phyloP scores from a whole-genome alignment of 2,113 vertebrate genomes.

The Vanacampus margaritifer region DNA sequence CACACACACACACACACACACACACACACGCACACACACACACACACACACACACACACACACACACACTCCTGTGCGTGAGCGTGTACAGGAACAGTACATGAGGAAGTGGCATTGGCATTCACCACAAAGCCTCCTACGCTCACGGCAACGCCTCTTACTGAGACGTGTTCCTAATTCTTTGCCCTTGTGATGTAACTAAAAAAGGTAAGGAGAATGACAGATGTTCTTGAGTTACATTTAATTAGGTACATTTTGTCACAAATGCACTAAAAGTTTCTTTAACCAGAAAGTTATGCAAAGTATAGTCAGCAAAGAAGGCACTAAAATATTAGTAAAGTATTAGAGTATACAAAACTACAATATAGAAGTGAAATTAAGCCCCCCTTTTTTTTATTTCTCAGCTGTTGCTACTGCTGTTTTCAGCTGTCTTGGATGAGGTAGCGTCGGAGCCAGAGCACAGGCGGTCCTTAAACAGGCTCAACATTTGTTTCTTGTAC shows the following conservation, averaged over 20 bases:
- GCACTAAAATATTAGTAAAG: background rate
- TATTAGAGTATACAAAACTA: background rate
- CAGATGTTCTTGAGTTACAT: background rate
- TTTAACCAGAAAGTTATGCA: background rate
- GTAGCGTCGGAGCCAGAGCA: slow-evolving; percentile 43
- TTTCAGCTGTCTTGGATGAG: slow-evolving; percentile 65
- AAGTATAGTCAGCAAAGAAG: background rate
- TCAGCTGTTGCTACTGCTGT: slow-evolving; percentile 78
- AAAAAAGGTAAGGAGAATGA: background rate
- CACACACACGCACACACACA: slow-evolving; percentile 1
- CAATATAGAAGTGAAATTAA: background rate
- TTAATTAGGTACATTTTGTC: background rate
- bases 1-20: slow-evolving; percentile 4
- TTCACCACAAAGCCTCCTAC: slow-evolving; percentile 31
- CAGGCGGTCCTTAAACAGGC: slow-evolving; percentile 72
- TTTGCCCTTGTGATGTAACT: background rate
- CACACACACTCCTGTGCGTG: slow-evolving; percentile 7
- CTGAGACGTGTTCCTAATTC: background rate
- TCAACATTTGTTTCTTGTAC: slow-evolving; percentile 78
- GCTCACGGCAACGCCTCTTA: slow-evolving; percentile 4
- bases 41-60: slow-evolving; percentile 12
- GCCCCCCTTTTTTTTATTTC: slow-evolving; percentile 6
- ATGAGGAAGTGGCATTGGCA: slow-evolving; percentile 58
- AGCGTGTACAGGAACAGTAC: slow-evolving; percentile 50
- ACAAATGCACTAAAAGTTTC: background rate